A percentile compares a stretch with the other conserved stretches of the same genome.
Conservation (phyloP, 2,113 vertebrate genomes). For the Phrynosoma blainvillii region DNA sequence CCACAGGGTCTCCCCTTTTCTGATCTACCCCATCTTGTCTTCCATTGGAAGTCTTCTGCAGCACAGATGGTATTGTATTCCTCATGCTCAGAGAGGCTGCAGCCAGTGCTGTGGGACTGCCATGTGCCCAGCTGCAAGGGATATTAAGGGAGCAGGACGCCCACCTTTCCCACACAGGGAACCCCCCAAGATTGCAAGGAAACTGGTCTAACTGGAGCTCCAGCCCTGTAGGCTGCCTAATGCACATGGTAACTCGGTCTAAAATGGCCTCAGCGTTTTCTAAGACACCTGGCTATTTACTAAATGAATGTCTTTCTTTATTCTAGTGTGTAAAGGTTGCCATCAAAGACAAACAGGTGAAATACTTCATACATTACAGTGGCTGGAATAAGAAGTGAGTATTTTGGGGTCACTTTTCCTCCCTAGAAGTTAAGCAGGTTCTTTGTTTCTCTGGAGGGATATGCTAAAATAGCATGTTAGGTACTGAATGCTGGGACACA, state of each 20-base stretch:
- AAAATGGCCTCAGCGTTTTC: background rate
- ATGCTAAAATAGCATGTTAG: background rate
- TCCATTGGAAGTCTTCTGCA: constrained; percentile 1
- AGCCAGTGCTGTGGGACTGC: background rate
- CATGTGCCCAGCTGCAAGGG: background rate
- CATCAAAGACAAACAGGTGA: constrained; percentile 99
- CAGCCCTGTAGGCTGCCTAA: background rate
- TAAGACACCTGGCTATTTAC: too few species aligned
- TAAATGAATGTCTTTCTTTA: constrained; percentile 29
- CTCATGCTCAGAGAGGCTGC: background rate
- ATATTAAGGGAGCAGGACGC: background rate
- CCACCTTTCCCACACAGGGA: background rate
- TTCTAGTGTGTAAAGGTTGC: constrained; percentile 97
- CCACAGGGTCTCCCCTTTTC: background rate
- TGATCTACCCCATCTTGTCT: background rate
- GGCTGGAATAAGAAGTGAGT: constrained; percentile 99
- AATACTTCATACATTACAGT: constrained; percentile 99
- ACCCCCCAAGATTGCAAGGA: background rate
- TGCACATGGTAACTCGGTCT: background rate
- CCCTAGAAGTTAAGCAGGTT: background rate
- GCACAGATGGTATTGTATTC: background rate
- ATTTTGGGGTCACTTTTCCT: constrained; percentile 3
- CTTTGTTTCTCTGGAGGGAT: background rate
- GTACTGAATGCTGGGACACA: background rate
- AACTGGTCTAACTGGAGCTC: background rate